phyloP scores from a whole-genome alignment of 2,797 vertebrate species.

The Allobates femoralis region DNA sequence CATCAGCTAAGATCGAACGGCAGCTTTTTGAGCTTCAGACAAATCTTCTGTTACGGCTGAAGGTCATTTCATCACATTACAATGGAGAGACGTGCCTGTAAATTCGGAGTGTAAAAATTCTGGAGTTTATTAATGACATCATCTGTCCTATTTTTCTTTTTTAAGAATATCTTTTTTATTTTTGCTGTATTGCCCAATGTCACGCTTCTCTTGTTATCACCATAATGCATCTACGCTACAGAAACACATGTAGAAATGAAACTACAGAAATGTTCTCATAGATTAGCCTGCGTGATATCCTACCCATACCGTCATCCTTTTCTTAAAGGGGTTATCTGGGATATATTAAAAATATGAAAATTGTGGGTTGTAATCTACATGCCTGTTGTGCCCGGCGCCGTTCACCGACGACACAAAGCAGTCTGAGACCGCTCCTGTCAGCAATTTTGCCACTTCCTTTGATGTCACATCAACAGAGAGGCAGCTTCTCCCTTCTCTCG shows the following conservation, averaged over 20 bases:
- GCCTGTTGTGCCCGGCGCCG: too few species aligned
- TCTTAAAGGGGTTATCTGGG: too few species aligned
- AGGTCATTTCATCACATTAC: conserved; percentile 56
- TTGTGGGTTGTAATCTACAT: too few species aligned
- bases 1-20: conserved; percentile 43
- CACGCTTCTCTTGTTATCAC: not conserved
- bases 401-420: too few species aligned
- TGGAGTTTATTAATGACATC: conserved; percentile 28
- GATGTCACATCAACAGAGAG: too few species aligned
- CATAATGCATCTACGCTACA: not conserved
- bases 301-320: not conserved
- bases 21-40: conserved; percentile 36
- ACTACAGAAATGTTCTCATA: not conserved
- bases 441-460: too few species aligned
- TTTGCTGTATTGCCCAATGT: not conserved
- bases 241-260: not conserved
- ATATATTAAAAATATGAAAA: too few species aligned
- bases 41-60: conserved; percentile 48
- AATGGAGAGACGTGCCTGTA: conserved; percentile 41
- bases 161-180: not conserved
- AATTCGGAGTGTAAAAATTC: conserved; percentile 29
- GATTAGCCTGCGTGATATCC: not conserved
- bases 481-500: too few species aligned
- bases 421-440: too few species aligned
- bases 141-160: not conserved